Conservation (phyloP, 1,140 invertebrate species). For the Lordiphosa stackelbergi region DNA sequence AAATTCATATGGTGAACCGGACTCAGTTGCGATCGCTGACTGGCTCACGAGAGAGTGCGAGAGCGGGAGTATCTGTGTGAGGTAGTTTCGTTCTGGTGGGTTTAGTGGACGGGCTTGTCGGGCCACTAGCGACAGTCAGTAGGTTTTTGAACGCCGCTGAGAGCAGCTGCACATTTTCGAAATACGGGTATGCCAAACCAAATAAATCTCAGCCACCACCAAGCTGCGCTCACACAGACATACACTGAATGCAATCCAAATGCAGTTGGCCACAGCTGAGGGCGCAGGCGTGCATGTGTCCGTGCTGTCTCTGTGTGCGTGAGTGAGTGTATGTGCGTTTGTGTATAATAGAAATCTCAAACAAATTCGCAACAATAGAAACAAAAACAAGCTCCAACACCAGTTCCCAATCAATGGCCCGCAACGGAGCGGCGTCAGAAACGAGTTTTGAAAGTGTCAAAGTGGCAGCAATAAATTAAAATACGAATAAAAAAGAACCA, state of each 20-base stretch:
- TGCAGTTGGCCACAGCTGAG: conserved; percentile 8
- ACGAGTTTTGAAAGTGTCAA: conserved; percentile 67
- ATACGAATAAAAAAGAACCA: conserved; percentile 32
- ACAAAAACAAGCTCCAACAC: conserved; percentile 26
- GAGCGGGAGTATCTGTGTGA: conserved; percentile 12
- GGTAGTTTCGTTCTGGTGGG: not conserved
- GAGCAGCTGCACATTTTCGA: conserved; percentile 64
- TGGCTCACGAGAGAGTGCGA: conserved; percentile 7
- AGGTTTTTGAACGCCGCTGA: conserved; percentile 73
- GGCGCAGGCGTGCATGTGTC: conserved; percentile 18
- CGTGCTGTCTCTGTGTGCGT: not conserved
- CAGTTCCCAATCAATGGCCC: conserved; percentile 35
- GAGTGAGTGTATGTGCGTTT: conserved; percentile 14
- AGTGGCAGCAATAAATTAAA: conserved; percentile 65
- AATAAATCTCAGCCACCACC: conserved; percentile 39
- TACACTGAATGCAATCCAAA: conserved; percentile 15
- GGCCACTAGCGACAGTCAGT: conserved; percentile 32
- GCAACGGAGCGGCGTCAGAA: conserved; percentile 25
- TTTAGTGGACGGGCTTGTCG: conserved; percentile 16
- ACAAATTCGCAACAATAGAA: conserved; percentile 47
- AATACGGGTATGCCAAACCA: conserved; percentile 58
- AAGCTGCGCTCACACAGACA: conserved; percentile 9
- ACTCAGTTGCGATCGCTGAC: conserved; percentile 60
- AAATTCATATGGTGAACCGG: conserved; percentile 38
- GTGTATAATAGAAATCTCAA: conserved; percentile 57